phyloP scores from a whole-genome alignment of 2,797 vertebrate genomes.

The Malacoraja senta region DNA sequence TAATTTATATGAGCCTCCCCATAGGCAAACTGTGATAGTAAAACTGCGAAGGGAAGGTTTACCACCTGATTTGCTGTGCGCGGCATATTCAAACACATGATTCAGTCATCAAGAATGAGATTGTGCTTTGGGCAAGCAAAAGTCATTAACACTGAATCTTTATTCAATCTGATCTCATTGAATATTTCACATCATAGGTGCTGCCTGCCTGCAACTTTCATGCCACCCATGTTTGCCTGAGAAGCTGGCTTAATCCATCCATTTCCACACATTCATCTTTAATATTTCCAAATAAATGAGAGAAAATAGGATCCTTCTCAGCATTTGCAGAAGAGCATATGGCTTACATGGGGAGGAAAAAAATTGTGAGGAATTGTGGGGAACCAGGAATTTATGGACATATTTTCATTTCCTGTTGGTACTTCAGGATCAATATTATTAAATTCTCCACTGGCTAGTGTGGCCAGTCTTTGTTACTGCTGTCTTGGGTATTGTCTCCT shows the following conservation, averaged over 20 bases:
- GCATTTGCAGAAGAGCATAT: not conserved
- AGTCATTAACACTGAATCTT: not conserved
- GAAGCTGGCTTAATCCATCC: not conserved
- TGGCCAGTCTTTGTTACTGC: not conserved
- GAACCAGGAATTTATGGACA: not conserved
- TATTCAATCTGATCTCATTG: not conserved
- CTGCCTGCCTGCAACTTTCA: not conserved
- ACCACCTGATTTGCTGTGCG: not conserved
- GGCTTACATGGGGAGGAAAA: not conserved
- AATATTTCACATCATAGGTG: not conserved
- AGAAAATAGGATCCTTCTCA: not conserved
- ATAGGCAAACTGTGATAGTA: not conserved
- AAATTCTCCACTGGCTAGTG: not conserved
- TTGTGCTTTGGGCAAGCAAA: not conserved
- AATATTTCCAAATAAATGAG: not conserved
- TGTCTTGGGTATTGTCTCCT: not conserved
- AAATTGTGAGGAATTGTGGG: not conserved
- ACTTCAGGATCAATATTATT: not conserved
- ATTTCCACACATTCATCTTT: not conserved
- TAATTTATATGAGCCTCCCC: not conserved
- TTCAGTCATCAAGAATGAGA: not conserved
- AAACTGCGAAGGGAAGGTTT: not conserved
- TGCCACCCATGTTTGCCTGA: not conserved
- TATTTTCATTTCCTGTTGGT: not conserved
- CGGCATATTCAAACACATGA: not conserved